Evolutionary conservation across 2,888 invertebrate genomes (phyloP).

Genomic region (Saturnia pavonia): DNA sequence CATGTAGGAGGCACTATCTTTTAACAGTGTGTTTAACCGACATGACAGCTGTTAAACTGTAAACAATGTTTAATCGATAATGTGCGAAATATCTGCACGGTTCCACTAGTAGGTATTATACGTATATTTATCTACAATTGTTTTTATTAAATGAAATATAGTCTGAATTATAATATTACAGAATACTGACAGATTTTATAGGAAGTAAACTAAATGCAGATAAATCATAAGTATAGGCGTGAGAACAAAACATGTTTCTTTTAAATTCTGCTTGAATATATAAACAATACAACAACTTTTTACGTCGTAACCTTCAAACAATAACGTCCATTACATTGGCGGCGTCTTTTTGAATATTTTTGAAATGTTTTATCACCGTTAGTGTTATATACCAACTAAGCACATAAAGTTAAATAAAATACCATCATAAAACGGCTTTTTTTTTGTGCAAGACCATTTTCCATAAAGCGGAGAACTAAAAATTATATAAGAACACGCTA

Average conservation of each 20-base stretch:
- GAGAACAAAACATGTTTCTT: background rate
- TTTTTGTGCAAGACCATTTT: background rate
- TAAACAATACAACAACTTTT: slow-evolving; percentile 2
- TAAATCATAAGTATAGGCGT: background rate
- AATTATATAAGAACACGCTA: background rate
- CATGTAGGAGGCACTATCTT: too few species aligned
- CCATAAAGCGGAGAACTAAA: background rate
- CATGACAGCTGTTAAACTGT: too few species aligned
- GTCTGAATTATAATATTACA: background rate
- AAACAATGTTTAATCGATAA: too few species aligned
- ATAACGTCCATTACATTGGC: background rate
- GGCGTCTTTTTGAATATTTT: slow-evolving; percentile 8
- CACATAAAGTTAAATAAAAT: background rate
- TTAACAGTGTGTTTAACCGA: too few species aligned
- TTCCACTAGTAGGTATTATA: too few species aligned
- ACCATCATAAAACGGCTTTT: background rate
- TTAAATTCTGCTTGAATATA: background rate
- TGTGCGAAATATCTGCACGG: too few species aligned
- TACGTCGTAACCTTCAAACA: slow-evolving; percentile 5
- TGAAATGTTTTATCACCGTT: background rate
- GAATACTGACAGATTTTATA: background rate
- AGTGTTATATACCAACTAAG: background rate
- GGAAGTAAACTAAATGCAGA: background rate
- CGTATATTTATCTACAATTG: too few species aligned
- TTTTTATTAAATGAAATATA: too few species aligned